Evolutionary conservation across 2,113 vertebrate genomes (phyloP).

Genomic region (Cynocephalus volans): DNA sequence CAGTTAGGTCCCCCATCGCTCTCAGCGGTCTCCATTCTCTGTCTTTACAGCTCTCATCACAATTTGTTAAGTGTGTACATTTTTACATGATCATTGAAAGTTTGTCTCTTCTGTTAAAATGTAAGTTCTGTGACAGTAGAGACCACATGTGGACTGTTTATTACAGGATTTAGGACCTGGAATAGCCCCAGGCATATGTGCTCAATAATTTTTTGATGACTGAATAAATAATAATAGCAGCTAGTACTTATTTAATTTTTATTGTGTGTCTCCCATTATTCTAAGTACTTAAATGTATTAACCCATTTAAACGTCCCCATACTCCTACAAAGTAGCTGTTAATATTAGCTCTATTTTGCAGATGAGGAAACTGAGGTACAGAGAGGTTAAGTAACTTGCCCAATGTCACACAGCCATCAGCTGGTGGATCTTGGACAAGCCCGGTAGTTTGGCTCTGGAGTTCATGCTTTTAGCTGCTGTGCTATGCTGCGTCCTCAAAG

Average conservation of each 20-base stretch:
- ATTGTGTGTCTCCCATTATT: background rate
- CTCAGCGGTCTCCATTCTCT: background rate
- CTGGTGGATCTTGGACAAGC: background rate
- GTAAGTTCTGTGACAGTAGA: background rate
- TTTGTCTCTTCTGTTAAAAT: background rate
- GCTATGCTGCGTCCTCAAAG: background rate
- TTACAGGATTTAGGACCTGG: background rate
- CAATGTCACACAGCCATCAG: background rate
- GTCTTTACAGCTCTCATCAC: background rate
- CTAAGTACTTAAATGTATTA: background rate
- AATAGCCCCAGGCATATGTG: background rate
- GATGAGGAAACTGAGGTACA: background rate
- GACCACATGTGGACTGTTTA: fast-evolving
- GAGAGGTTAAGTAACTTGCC: background rate
- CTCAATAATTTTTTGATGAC: background rate
- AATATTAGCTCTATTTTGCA: background rate
- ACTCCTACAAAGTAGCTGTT: background rate
- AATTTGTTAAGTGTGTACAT: background rate
- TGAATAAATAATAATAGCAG: background rate
- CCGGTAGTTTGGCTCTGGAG: background rate
- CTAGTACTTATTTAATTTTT: background rate
- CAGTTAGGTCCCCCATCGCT: background rate
- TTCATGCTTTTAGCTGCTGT: background rate
- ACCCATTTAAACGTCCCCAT: background rate
- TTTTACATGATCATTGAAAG: background rate